phyloP scores from a whole-genome alignment of 2,113 vertebrate species.

The Tympanuchus pallidicinctus region DNA sequence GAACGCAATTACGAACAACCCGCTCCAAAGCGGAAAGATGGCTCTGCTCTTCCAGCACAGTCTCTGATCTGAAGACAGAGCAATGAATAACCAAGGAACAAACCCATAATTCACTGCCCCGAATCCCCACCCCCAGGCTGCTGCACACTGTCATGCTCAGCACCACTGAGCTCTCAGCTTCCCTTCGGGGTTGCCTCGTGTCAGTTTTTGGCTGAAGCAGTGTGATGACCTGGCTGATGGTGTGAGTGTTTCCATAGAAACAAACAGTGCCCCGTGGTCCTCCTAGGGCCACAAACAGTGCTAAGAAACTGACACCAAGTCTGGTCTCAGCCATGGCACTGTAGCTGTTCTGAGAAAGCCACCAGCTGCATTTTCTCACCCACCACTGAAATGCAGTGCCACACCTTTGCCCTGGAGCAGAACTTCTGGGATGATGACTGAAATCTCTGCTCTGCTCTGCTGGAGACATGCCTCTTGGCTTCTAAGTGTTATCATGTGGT shows the following conservation, averaged over 20 bases:
- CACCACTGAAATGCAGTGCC: rapidly evolving
- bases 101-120: neutral
- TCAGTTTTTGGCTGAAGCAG: neutral
- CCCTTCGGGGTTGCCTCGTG: neutral
- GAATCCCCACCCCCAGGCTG: neutral
- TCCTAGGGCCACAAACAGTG: neutral
- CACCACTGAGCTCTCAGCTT: neutral
- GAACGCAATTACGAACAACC: neutral
- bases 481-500: rapidly evolving
- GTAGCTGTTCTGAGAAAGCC: neutral
- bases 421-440: neutral
- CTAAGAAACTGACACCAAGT: neutral
- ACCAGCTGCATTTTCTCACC: neutral
- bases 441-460: neutral
- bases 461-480: neutral
- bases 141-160: neutral
- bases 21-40: rapidly evolving
- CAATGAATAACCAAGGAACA: neutral
- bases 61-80: neutral
- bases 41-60: neutral
- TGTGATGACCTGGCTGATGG: neutral
- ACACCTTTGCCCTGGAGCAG: neutral
- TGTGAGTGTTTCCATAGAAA: neutral
- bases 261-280: neutral
- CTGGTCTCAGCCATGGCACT: rapidly evolving